These are phyloP conservation scores for Luscinia luscinia DNA, from an alignment of 2,797 vertebrate genomes.

Conservation along the genomic window DNA sequence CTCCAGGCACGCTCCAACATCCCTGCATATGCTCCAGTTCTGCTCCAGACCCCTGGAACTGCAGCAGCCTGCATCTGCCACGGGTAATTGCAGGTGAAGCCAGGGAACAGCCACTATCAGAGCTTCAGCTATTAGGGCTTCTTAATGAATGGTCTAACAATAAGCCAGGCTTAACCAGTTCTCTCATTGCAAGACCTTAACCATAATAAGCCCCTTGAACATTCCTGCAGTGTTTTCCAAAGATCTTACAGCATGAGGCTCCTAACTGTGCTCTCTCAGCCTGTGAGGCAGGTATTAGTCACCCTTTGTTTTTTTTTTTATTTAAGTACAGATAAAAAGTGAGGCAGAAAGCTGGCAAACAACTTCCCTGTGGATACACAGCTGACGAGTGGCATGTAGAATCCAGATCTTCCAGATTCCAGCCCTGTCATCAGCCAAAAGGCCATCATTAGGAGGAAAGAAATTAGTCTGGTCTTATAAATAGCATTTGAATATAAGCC, in stretches of 20 bases:
- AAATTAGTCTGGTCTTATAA: constrained; percentile 64
- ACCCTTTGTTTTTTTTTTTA: background rate
- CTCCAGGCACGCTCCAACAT: background rate
- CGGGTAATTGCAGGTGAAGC: background rate
- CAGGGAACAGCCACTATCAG: background rate
- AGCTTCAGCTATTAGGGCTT: background rate
- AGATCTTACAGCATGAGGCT: constrained; percentile 11
- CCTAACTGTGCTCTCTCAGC: constrained; percentile 2
- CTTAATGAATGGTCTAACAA: constrained; percentile 45
- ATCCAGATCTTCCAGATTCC: constrained; percentile 68
- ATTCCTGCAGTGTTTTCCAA: constrained; percentile 14
- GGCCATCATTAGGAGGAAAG: constrained; percentile 49
- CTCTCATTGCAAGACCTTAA: background rate
- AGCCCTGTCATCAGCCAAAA: constrained; percentile 37
- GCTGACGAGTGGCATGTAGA: constrained; percentile 46
- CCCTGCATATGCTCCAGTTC: background rate
- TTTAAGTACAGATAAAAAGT: constrained; percentile 46
- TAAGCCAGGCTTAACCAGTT: constrained; percentile 52
- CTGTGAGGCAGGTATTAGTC: constrained; percentile 30
- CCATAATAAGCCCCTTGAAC: constrained; percentile 36
- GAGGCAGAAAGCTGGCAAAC: constrained; percentile 31
- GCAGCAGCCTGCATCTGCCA: background rate
- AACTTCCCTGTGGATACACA: background rate
- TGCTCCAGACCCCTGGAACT: background rate
- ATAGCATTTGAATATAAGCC: constrained; percentile 55